Evolutionary conservation across 2,113 vertebrate genomes (phyloP), one percentile per base, ranked within the genome.

Genomic region (Saimiri boliviensis): DNA sequence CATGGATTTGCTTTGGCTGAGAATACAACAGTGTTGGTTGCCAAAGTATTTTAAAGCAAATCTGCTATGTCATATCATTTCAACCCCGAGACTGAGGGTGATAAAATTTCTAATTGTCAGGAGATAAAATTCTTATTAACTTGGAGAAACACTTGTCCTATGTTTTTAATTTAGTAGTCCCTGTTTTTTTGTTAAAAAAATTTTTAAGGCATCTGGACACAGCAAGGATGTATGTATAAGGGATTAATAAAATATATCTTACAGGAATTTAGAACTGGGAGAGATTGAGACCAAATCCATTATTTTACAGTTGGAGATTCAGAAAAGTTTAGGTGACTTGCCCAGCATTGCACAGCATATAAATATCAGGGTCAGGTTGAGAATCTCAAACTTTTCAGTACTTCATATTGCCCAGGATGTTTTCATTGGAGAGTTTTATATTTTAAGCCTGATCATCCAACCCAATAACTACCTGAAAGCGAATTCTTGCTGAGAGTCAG

Each of bases 131-230:
- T 80, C 42, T 14, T 20, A n/a, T 92, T 74, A 71, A 27, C 17
- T 37, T 47, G 20, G 10, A 45, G 47, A 16, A 45, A 68, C 21
- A 21, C 60, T 94, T 21, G 12, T 54, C 32, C 40, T 87, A 54
- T 17, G 60, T 68, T 71, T 54, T 16, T 79, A 11, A 47, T 86
- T 83, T 54, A 70, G 23, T 25, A 66, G 30, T 83, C 27, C 74
- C 56, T 85, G 14, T 85, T 37, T 92, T 92, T 45, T 81, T 56
- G 42, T 58, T 30, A 5, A 30, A 60, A 63, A 60, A 30, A 6
- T 8, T 93, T 89, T 84, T 40, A 89, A 89, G 30, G 49, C 12
- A 40, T 91, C 76, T 96, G 82, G 76, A 82, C 83, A 87, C 40
- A 87, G 27, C 47, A 87, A 52, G 27, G 25, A 17, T 60, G 49